Conservation (phyloP, 2,888 invertebrate genomes). For the Polylopha cassiicola region DNA sequence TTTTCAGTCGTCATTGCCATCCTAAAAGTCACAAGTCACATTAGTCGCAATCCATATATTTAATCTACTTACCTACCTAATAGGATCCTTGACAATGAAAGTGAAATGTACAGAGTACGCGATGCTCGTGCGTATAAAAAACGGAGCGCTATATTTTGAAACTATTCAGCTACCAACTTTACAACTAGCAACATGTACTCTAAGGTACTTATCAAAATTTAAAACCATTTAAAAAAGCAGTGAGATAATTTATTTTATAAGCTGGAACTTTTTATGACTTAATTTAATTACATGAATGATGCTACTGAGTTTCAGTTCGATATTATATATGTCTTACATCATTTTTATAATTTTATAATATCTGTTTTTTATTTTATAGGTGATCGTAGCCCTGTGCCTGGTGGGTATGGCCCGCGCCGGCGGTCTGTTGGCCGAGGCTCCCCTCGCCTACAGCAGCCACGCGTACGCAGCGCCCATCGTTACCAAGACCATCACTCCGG, state of each 20-base stretch:
- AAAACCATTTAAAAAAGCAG: too few species aligned
- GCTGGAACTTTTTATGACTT: too few species aligned
- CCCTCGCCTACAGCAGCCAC: slow-evolving; percentile 11
- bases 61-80: slow-evolving; percentile 17
- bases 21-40: too few species aligned
- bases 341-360: background rate
- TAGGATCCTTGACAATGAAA: slow-evolving; percentile 71
- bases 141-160: slow-evolving; percentile 56
- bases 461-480: slow-evolving; percentile 19
- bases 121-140: slow-evolving; percentile 61
- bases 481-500: slow-evolving; percentile 37
- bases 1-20: too few species aligned
- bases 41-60: too few species aligned
- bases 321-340: too few species aligned
- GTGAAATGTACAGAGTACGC: slow-evolving; percentile 55
- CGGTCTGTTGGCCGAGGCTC: slow-evolving; percentile 49
- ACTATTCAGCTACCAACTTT: slow-evolving; percentile 74
- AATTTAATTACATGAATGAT: too few species aligned
- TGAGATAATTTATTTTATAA: too few species aligned
- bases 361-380: slow-evolving; percentile 43
- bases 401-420: slow-evolving; percentile 79
- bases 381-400: slow-evolving; percentile 77
- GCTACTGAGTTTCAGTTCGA: too few species aligned
- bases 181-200: slow-evolving; percentile 72
- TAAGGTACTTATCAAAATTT: slow-evolving; percentile 45